A percentile compares a stretch with the other conserved stretches of the same genome.
phyloP scores from a whole-genome alignment of 2,797 vertebrate genomes.

The Falco concolor region DNA sequence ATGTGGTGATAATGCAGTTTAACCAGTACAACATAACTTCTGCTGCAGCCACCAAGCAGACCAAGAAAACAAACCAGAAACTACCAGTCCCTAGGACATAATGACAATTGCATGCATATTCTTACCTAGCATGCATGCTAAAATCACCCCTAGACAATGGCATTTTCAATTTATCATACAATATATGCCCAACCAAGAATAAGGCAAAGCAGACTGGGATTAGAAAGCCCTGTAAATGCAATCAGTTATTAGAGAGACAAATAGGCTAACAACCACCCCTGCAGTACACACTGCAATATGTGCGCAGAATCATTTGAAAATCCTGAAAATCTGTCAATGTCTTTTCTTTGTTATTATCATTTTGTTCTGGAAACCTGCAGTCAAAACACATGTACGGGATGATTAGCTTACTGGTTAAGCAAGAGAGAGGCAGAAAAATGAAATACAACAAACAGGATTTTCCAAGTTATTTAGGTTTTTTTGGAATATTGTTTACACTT shows the following conservation, averaged over 20 bases:
- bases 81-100: slow-evolving; percentile 10
- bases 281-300: neutral
- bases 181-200: neutral
- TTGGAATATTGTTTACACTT: neutral
- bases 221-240: neutral
- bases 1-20: slow-evolving; percentile 68
- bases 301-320: neutral
- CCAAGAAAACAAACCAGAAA: slow-evolving; percentile 28
- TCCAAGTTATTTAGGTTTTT: neutral
- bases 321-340: neutral
- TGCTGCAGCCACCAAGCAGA: slow-evolving; percentile 27
- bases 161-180: neutral
- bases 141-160: neutral
- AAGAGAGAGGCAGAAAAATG: neutral
- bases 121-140: neutral
- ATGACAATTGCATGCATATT: neutral
- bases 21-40: slow-evolving; percentile 66
- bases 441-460: neutral
- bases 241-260: neutral
- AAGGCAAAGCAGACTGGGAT: neutral
- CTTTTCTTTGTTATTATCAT: neutral
- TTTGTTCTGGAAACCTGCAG: slow-evolving; percentile 6
- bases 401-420: neutral
- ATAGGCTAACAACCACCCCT: neutral
- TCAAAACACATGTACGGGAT: neutral